phyloP scores from a whole-genome alignment of 2,113 vertebrate genomes.

The Erinaceus europaeus region DNA sequence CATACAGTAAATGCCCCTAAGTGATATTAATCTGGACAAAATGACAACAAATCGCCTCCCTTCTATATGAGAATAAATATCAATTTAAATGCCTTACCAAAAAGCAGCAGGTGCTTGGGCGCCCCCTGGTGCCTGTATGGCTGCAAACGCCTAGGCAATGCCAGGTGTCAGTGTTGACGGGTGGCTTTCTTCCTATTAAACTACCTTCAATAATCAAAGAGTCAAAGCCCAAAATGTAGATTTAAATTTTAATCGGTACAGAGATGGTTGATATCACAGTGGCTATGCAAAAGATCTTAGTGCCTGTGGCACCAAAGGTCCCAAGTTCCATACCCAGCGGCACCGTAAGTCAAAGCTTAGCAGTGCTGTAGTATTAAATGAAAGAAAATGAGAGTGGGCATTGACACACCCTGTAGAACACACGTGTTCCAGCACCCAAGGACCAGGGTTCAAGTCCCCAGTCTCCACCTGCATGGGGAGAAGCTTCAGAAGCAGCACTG shows the following conservation, averaged over 20 bases:
- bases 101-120: constrained; percentile 74
- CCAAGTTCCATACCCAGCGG: too few species aligned
- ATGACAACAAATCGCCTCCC: not conserved
- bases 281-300: too few species aligned
- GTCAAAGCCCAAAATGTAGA: not conserved
- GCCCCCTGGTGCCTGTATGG: constrained; percentile 78
- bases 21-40: constrained; percentile 11
- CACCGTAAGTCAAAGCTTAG: too few species aligned
- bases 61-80: not conserved
- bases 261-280: too few species aligned
- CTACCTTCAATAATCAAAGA: not conserved
- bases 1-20: not conserved
- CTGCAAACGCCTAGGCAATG: not conserved
- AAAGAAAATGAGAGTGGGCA: too few species aligned
- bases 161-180: not conserved
- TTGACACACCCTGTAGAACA: too few species aligned
- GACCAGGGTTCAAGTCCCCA: too few species aligned
- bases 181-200: not conserved
- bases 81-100: not conserved
- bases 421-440: too few species aligned
- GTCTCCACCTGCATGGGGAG: too few species aligned
- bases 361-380: too few species aligned
- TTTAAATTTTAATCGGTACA: not conserved
- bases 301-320: too few species aligned
- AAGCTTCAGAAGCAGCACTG: too few species aligned